Base-by-base conservation (phyloP, 2,797 vertebrate species). In the Tauraco hartlaubi region DNA sequence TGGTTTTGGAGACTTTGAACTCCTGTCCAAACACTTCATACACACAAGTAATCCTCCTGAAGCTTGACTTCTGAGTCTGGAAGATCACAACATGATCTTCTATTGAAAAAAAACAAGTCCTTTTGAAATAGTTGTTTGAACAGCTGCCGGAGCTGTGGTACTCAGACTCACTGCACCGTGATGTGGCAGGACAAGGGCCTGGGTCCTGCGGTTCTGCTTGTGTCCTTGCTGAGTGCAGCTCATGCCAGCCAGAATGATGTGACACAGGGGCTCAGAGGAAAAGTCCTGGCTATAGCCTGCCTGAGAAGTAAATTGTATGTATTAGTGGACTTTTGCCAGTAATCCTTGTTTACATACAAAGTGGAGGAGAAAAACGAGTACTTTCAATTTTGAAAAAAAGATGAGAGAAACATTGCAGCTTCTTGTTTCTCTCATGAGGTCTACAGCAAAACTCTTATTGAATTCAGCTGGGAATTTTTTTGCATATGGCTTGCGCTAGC, bases 211-310 rank as follows among this genome's bases (percentile, higher is more conserved):
- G 10, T 33, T 77, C 41, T 77, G 14, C 39, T 46, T 54, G 8
- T 44, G 20, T 28, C n/a, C 22, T 59, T 66, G 19, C 7, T 1
- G 2, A 66, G 26, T 13, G 21, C 5, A 1, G 11, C 15, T 35
- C 19, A 20, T 10, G 7, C 18, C 48, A 77, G 9, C 8, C 35
- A 52, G 23, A 69, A 69, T n/a, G 15, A 63, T 29, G 26, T 71
- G 28, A 48, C 8, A 4, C 0, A 3, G 12, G 6, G 1, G 2
- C 19, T 7, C 66, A 77, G 26, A 51, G 26, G 33, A 64, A 85
- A 75, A 75, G 13, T 54, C 17, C 17, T 17, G 37, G 15, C 58
- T 69, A 59, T 2, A 46, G 15, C 12, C 33, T 41, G 7, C 15
- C 67, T 46, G 39, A 71, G n/a, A 55, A 71, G 5, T 39, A 46